A percentile compares a stretch with the other conserved stretches of the same genome.
These are phyloP conservation scores for Cottoperca gobio DNA, from an alignment of 2,797 vertebrate genomes.

Conservation along the genomic window DNA sequence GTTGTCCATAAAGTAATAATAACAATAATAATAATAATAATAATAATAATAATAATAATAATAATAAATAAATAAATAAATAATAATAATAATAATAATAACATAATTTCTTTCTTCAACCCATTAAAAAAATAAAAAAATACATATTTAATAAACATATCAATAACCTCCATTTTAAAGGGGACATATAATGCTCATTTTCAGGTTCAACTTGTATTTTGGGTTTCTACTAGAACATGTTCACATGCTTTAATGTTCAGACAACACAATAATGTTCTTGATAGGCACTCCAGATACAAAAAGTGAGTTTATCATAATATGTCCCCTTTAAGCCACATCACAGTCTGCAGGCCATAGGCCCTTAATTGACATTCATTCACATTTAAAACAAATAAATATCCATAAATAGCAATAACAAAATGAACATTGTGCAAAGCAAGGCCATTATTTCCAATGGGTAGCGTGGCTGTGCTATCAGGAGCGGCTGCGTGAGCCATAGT, in stretches of 20 bases:
- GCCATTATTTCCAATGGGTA: background rate
- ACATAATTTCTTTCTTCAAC: background rate
- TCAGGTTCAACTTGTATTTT: too few species aligned
- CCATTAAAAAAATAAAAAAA: constrained; percentile 13
- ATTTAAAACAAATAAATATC: constrained; percentile 1
- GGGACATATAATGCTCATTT: too few species aligned
- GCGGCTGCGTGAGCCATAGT: background rate
- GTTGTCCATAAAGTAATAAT: background rate
- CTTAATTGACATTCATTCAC: background rate
- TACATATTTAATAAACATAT: constrained; percentile 14
- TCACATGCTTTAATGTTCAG: too few species aligned
- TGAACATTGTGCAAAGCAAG: background rate
- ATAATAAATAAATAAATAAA: too few species aligned
- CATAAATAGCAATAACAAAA: background rate
- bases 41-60: too few species aligned
- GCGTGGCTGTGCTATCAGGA: background rate
- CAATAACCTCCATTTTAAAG: background rate
- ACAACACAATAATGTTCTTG: too few species aligned
- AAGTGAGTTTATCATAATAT: too few species aligned
- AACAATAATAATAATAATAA: too few species aligned
- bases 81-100: too few species aligned
- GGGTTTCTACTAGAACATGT: too few species aligned
- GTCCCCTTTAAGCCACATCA: background rate
- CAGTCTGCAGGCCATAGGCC: background rate
- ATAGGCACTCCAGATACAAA: too few species aligned